Percentiles rank a stretch among this genome's conserved stretches.
phyloP scores from a whole-genome alignment of 2,888 invertebrate genomes.

The Ochropacha duplaris region DNA sequence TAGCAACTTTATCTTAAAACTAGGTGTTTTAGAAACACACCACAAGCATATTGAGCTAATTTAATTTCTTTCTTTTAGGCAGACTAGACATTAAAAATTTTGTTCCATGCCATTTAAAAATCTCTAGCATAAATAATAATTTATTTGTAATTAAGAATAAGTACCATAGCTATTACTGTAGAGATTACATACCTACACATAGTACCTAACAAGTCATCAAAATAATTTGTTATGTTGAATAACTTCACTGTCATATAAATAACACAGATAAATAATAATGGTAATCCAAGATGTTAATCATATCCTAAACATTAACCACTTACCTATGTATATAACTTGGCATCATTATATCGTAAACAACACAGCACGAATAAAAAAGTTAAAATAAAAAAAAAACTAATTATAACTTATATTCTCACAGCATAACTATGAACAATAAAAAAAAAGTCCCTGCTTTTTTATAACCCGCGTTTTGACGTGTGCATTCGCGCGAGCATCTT shows the following conservation, averaged over 20 bases:
- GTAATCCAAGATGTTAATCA: not conserved
- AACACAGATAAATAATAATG: not conserved
- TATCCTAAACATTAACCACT: not conserved
- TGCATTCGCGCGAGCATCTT: not conserved
- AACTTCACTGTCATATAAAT: not conserved
- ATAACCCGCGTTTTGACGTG: not conserved
- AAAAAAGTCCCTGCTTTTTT: not conserved
- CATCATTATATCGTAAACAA: not conserved
- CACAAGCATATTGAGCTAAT: too few relatives aligned
- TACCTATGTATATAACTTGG: not conserved
- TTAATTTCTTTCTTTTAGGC: too few relatives aligned
- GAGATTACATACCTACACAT: not conserved
- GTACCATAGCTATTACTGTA: not conserved
- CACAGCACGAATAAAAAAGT: not conserved
- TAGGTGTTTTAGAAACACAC: too few relatives aligned
- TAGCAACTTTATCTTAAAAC: too few relatives aligned
- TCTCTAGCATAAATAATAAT: too few relatives aligned
- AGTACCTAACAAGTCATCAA: not conserved
- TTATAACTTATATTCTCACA: not conserved
- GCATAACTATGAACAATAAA: not conserved
- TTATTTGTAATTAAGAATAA: not conserved
- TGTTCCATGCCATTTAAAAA: too few relatives aligned
- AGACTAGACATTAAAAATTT: too few relatives aligned
- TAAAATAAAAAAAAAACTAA: not conserved
- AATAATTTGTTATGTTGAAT: not conserved